Evolutionary conservation across 1,140 invertebrate species (phyloP).

Genomic region (Mylabris phalerata): DNA sequence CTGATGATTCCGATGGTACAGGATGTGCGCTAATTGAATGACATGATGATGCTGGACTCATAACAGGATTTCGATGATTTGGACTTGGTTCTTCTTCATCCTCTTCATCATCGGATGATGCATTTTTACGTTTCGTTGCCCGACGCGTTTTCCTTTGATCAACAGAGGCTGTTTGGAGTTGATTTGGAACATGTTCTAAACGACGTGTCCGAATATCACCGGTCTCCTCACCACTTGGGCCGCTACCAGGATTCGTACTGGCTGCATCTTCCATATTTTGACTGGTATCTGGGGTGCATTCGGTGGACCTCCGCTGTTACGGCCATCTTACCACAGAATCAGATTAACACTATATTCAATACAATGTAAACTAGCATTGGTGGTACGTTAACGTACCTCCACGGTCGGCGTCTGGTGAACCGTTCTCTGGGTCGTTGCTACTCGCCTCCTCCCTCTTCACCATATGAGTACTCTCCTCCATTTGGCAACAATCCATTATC

Average conservation of each 20-base stretch:
- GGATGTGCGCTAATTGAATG: slow-evolving; percentile 42
- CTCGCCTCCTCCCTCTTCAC: slow-evolving; percentile 71
- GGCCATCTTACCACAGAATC: slow-evolving; percentile 46
- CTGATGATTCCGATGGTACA: slow-evolving; percentile 36
- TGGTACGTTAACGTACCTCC: slow-evolving; percentile 51
- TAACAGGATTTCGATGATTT: slow-evolving; percentile 42
- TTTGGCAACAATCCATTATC: slow-evolving; percentile 87
- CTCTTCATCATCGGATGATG: slow-evolving; percentile 50
- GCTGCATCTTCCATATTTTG: slow-evolving; percentile 50
- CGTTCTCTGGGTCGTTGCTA: slow-evolving; percentile 76
- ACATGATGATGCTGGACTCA: slow-evolving; percentile 56
- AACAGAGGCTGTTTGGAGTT: slow-evolving; percentile 23
- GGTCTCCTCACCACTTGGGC: slow-evolving; percentile 41
- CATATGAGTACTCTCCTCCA: slow-evolving; percentile 70
- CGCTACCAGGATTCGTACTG: slow-evolving; percentile 15
- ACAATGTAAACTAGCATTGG: slow-evolving; percentile 32
- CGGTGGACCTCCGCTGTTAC: slow-evolving; percentile 50
- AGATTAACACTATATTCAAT: slow-evolving; percentile 30
- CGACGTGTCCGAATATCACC: slow-evolving; percentile 49
- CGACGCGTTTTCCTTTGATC: slow-evolving; percentile 38
- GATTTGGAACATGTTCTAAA: slow-evolving; percentile 38
- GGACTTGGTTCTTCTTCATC: slow-evolving; percentile 47
- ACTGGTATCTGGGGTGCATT: slow-evolving; percentile 49
- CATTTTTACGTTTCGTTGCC: slow-evolving; percentile 50
- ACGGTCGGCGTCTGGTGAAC: slow-evolving; percentile 76